These are phyloP conservation scores for Sparidentex hasta DNA, from an alignment of 2,797 vertebrate genomes.

Conservation along the genomic window DNA sequence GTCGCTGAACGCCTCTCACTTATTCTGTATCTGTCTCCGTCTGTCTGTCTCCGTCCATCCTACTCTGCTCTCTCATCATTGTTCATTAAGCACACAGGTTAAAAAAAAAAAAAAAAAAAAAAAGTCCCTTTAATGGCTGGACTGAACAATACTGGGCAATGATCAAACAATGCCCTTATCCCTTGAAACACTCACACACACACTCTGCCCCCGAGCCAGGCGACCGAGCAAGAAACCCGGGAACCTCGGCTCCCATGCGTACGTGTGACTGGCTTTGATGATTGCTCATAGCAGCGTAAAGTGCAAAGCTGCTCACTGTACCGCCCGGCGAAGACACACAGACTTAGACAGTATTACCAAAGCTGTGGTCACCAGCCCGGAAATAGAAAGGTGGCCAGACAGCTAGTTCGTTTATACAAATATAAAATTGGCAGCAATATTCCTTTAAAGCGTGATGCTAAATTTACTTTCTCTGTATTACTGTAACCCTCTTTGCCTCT, in stretches of 20 bases:
- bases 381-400: constrained; percentile 43
- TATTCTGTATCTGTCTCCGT: constrained; percentile 9
- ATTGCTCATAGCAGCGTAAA: constrained; percentile 84
- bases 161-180: constrained; percentile 65
- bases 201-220: constrained; percentile 47
- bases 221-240: constrained; percentile 64
- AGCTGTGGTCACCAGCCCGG: constrained; percentile 53
- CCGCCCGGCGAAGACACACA: constrained; percentile 68
- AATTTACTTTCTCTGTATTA: constrained; percentile 43
- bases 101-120: constrained; percentile 1
- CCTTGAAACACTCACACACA: constrained; percentile 51
- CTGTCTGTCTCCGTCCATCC: constrained; percentile 12
- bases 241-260: constrained; percentile 74
- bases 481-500: constrained; percentile 44
- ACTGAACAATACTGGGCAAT: constrained; percentile 50
- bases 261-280: constrained; percentile 82
- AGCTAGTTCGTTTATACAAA: constrained; percentile 17
- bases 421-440: constrained; percentile 6
- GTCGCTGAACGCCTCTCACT: constrained; percentile 9
- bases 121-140: constrained; percentile 49
- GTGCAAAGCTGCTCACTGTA: constrained; percentile 83
- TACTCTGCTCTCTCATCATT: constrained; percentile 33
- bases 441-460: constrained; percentile 26
- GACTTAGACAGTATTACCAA: constrained; percentile 61
- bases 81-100: constrained; percentile 58